Base-by-base conservation (phyloP, 2,113 vertebrate species). In the Choloepus hoffmanni region DNA sequence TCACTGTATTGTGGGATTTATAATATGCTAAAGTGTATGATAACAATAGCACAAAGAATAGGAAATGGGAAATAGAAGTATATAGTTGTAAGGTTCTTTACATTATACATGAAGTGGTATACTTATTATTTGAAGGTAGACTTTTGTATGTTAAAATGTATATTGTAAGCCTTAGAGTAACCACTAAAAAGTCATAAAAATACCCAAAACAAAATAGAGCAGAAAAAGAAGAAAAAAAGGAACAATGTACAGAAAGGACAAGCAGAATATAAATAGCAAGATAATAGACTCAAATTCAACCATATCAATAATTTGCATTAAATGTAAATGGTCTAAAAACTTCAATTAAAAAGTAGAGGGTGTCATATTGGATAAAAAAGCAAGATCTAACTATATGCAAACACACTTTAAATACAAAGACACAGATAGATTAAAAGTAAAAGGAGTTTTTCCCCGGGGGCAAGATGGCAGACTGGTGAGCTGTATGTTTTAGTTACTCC, bases 191-290 rank as follows among this genome's bases (percentile, higher is more conserved):
- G 72, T 67, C n/a, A 95, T 33, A 62, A 89, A 85, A 79, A 65
- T 90, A 55, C 5, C 40, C 24, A 72, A 77, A 72, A 90, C 1
- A 76, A 63, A 88, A 84, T 43, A 94, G 96, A 13, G 36, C 76
- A 90, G 33, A 82, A 40, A 45, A 16, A 85, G 62, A 90, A 58
- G 40, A 82, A 92, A 93, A 92, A 85, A 36, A 92, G 28, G 18
- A 83, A 89, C 11, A 45, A 83, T 78, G 4, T 53, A 76, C 14
- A 55, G 19, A 74, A 48, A 77, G n/a, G 28, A 67, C 8, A 86
- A 77, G n/a, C 60, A 94, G 48, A 96, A 95, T 89, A 33, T 50
- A 94, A 87, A 77, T 13, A 94, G 18, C 76, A 95, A 86, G 33
- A 89, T 0, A 86, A 6, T 19, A 63, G 23, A 63, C 18, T 82